Conservation (phyloP, 2,113 vertebrate species). For the Brachypteracias leptosomus region DNA sequence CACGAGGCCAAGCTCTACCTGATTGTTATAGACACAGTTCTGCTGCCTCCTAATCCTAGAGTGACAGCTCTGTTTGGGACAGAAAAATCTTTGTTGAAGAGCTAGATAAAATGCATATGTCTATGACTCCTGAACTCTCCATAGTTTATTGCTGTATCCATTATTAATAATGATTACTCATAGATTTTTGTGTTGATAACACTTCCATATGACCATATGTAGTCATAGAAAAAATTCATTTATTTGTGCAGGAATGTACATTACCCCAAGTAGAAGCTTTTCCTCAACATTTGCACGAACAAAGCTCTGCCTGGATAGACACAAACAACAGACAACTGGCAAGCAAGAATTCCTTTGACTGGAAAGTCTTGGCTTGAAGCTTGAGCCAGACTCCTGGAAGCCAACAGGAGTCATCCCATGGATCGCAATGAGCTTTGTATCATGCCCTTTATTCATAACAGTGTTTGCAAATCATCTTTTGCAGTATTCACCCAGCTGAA, state of each 20-base stretch:
- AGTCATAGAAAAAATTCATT: background rate
- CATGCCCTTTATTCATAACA: slow-evolving; percentile 28
- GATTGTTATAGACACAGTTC: background rate
- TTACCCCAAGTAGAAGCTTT: background rate
- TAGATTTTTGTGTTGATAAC: slow-evolving; percentile 20
- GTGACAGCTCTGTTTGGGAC: background rate
- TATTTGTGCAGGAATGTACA: background rate
- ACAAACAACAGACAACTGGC: background rate
- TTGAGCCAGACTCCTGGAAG: slow-evolving; percentile 13
- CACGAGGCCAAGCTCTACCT: background rate
- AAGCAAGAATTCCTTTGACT: slow-evolving; percentile 22
- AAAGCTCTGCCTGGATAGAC: slow-evolving; percentile 19
- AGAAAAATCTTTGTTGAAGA: background rate
- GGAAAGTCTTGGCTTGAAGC: slow-evolving; percentile 20
- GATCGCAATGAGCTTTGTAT: slow-evolving; percentile 25
- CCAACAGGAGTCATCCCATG: background rate
- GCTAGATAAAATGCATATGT: background rate
- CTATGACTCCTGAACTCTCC: background rate
- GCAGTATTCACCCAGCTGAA: slow-evolving; percentile 64
- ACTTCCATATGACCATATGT: slow-evolving; percentile 16
- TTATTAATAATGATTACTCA: slow-evolving; percentile 21
- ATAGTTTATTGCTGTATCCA: background rate
- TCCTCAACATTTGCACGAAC: background rate
- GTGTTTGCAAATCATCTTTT: slow-evolving; percentile 66
- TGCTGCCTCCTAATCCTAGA: background rate